Evolutionary conservation across 2,797 vertebrate genomes (phyloP).

Genomic region (Propithecus perrieri): DNA sequence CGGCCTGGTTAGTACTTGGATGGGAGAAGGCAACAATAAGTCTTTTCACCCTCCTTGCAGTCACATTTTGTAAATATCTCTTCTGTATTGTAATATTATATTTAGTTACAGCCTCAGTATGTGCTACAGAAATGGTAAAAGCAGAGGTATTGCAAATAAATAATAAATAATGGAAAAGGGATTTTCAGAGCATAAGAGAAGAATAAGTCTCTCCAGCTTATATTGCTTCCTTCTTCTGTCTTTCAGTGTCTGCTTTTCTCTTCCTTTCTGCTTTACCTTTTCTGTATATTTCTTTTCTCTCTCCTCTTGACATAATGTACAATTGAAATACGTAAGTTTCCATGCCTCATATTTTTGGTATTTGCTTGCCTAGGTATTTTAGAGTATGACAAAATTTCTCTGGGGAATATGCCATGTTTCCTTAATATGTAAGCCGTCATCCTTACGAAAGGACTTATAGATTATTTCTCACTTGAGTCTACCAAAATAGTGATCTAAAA

Average conservation of each 20-base stretch:
- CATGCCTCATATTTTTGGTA: neutral
- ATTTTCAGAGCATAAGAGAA: neutral
- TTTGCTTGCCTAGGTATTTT: neutral
- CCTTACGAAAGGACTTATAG: neutral
- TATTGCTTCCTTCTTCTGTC: neutral
- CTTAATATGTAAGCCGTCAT: neutral
- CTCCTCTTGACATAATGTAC: neutral
- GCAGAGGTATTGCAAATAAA: too few species aligned
- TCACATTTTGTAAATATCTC: neutral
- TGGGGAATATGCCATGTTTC: neutral
- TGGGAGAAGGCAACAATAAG: neutral
- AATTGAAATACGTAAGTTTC: neutral
- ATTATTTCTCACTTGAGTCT: neutral
- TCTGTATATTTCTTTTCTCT: neutral
- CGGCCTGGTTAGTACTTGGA: neutral
- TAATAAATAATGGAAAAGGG: neutral
- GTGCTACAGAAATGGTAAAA: neutral
- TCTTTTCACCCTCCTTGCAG: neutral
- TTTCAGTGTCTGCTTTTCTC: neutral
- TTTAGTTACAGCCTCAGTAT: neutral
- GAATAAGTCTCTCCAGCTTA: neutral
- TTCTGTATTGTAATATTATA: neutral
- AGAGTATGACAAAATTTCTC: neutral
- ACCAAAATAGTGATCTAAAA: neutral
- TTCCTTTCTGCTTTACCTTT: neutral